Conservation (phyloP, 2,113 vertebrate species). For the Vicugna pacos region DNA sequence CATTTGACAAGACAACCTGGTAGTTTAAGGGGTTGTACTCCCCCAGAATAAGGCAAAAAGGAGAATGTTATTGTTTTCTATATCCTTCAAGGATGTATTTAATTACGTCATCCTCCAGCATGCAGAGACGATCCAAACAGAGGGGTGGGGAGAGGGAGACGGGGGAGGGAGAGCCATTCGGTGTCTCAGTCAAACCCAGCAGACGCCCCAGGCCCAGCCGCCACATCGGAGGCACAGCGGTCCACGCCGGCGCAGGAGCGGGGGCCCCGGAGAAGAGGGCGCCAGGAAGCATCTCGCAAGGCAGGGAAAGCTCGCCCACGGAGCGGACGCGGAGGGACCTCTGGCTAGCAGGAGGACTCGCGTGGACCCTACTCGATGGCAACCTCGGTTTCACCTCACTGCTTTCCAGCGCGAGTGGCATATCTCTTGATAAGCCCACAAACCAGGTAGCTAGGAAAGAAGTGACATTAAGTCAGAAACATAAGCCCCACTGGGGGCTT, state of each 20-base stretch:
- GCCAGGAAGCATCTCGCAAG: background rate
- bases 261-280: background rate
- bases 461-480: slow-evolving; percentile 23
- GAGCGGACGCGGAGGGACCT: too few species aligned
- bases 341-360: background rate
- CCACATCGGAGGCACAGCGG: background rate
- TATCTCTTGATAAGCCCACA: slow-evolving; percentile 11
- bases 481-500: background rate
- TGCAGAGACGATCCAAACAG: slow-evolving; percentile 36
- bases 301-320: background rate
- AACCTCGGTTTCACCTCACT: slow-evolving; percentile 25
- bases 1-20: slow-evolving; percentile 65
- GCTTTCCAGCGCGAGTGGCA: background rate
- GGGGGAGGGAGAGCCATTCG: background rate
- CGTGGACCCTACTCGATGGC: background rate
- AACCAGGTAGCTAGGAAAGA: background rate
- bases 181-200: background rate
- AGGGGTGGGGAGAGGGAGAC: background rate
- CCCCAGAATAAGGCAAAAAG: slow-evolving; percentile 30
- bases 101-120: slow-evolving; percentile 55
- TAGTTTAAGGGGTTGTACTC: slow-evolving; percentile 24
- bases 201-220: background rate
- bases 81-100: slow-evolving; percentile 60
- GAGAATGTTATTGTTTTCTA: slow-evolving; percentile 42
- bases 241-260: rapidly evolving